phyloP scores from a whole-genome alignment of 2,888 invertebrate genomes.

The Hedya salicella region DNA sequence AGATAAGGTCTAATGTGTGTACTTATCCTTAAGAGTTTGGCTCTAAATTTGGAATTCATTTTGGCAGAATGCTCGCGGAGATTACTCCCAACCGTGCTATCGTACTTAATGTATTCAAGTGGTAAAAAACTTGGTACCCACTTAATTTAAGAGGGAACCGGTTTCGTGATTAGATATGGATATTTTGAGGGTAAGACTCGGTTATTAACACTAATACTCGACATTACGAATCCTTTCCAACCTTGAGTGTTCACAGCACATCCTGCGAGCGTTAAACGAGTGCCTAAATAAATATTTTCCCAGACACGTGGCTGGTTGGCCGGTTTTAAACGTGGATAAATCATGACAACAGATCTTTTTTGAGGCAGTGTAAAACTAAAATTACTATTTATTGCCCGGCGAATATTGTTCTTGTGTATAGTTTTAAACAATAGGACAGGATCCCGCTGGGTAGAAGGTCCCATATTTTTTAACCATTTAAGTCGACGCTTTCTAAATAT shows the following conservation, averaged over 20 bases:
- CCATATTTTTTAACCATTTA: slow-evolving; percentile 61
- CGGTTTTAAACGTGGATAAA: slow-evolving; percentile 60
- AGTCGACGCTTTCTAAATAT: slow-evolving; percentile 69
- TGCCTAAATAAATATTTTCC: slow-evolving; percentile 81
- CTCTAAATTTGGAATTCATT: slow-evolving; percentile 25
- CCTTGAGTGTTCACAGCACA: slow-evolving; percentile 81
- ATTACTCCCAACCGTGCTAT: slow-evolving; percentile 37
- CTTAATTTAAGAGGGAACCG: slow-evolving; percentile 39
- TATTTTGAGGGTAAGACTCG: slow-evolving; percentile 23
- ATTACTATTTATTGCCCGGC: slow-evolving; percentile 68
- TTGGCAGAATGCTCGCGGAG: slow-evolving; percentile 36
- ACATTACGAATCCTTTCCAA: slow-evolving; percentile 63
- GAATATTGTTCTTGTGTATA: slow-evolving; percentile 67
- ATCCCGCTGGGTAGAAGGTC: slow-evolving; percentile 73
- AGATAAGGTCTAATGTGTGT: not conserved
- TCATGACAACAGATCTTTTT: slow-evolving; percentile 52
- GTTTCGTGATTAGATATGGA: slow-evolving; percentile 38
- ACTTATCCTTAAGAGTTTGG: not conserved
- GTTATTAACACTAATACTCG: slow-evolving; percentile 41
- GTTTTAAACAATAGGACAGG: slow-evolving; percentile 53
- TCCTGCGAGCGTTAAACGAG: slow-evolving; percentile 79
- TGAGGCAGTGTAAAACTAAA: slow-evolving; percentile 60
- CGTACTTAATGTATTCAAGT: slow-evolving; percentile 41
- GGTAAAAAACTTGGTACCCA: slow-evolving; percentile 34
- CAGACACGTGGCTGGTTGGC: slow-evolving; percentile 70